These are phyloP conservation scores for Ceuthmochares aereus DNA, from an alignment of 2,113 vertebrate species.

Conservation along the genomic window DNA sequence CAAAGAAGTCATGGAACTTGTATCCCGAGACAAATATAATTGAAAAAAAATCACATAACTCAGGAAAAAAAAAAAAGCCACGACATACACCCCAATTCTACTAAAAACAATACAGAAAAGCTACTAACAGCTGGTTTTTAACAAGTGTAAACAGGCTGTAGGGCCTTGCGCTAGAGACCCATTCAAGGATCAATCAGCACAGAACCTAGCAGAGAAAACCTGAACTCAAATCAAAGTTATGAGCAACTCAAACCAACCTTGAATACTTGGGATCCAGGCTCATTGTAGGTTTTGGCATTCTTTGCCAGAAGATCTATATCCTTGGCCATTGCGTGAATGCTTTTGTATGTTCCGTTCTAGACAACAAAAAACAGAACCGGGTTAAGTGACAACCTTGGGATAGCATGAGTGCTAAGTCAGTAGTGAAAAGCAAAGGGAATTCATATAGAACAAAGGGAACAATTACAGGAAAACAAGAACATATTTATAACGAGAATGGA, in stretches of 20 bases:
- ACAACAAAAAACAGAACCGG: conserved; percentile 34
- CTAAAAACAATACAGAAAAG: neutral
- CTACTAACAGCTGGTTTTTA: neutral
- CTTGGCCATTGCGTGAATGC: conserved; percentile 93
- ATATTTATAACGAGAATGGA: neutral
- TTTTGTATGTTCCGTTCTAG: conserved; percentile 92
- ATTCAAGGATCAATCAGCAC: neutral
- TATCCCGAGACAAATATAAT: neutral
- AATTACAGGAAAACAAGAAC: neutral
- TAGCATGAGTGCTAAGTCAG: neutral
- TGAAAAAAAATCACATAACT: neutral
- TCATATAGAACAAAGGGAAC: neutral
- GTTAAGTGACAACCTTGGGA: neutral
- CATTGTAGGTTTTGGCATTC: conserved; percentile 98
- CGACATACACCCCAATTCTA: neutral
- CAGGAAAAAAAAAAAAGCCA: too few relatives aligned
- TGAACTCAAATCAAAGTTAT: neutral
- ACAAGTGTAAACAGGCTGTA: neutral
- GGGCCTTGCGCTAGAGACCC: neutral
- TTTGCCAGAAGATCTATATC: conserved; percentile 95
- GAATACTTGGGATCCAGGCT: conserved; percentile 97
- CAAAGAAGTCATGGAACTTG: neutral
- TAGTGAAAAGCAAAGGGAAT: neutral
- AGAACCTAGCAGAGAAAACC: neutral
- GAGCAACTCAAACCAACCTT: conserved; percentile 84